These are phyloP conservation scores for Siniperca obscura DNA, from an alignment of 2,797 vertebrate species.

Conservation along the genomic window DNA sequence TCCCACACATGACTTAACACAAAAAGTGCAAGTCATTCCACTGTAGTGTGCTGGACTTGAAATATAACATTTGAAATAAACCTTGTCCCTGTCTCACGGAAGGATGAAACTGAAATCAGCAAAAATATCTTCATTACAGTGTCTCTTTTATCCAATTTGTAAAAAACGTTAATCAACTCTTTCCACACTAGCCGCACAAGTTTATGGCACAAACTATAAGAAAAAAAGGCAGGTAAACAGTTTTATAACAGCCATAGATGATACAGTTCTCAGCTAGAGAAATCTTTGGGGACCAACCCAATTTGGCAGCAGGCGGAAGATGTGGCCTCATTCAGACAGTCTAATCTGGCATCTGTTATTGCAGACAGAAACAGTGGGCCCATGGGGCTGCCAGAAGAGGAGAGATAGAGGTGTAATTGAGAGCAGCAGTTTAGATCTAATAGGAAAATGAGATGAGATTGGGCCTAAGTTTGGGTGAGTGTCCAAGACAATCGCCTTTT, in stretches of 20 bases:
- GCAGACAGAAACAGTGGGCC: constrained; percentile 76
- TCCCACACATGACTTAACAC: not conserved
- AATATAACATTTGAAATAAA: constrained; percentile 5
- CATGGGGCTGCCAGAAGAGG: constrained; percentile 62
- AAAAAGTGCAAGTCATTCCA: constrained; percentile 7
- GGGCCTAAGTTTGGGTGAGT: constrained; percentile 71
- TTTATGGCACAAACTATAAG: constrained; percentile 41
- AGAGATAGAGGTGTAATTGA: constrained; percentile 77
- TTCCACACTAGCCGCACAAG: constrained; percentile 29
- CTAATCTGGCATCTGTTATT: constrained; percentile 84
- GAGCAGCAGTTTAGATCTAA: constrained; percentile 82
- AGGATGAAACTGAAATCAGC: constrained; percentile 20
- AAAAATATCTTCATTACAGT: constrained; percentile 29
- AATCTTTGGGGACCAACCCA: constrained; percentile 70
- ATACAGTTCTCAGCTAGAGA: constrained; percentile 61
- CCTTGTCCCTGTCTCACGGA: not conserved
- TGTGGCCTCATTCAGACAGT: constrained; percentile 77
- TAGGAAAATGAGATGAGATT: constrained; percentile 83
- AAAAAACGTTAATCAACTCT: constrained; percentile 16
- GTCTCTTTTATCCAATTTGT: constrained; percentile 25
- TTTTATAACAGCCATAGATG: constrained; percentile 65
- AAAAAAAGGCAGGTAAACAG: constrained; percentile 59
- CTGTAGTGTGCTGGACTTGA: not conserved
- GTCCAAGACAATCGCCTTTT: constrained; percentile 70
- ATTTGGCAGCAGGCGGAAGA: constrained; percentile 76